These are phyloP conservation scores for Drosophila pseudoananassae DNA, from an alignment of 1,140 invertebrate genomes.

Conservation along the genomic window DNA sequence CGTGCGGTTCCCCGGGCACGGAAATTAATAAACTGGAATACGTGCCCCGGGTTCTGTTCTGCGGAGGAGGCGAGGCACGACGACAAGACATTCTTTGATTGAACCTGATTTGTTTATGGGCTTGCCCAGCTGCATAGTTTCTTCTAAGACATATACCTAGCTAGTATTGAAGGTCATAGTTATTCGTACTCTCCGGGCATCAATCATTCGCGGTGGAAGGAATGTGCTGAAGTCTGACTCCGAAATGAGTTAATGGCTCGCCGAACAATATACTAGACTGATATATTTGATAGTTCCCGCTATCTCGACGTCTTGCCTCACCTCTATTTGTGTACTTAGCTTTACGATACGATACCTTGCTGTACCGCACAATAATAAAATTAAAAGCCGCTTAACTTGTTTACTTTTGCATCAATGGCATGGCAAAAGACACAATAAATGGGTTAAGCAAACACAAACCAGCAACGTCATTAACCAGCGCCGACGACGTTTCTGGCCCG, in stretches of 20 bases:
- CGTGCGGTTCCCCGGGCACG: conserved; percentile 6
- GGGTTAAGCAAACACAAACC: conserved; percentile 51
- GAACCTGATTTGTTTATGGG: conserved; percentile 53
- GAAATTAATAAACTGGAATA: conserved; percentile 51
- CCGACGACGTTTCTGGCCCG: conserved; percentile 24
- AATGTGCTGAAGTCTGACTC: conserved; percentile 38
- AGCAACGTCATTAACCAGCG: conserved; percentile 46
- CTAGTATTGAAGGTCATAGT: conserved; percentile 40
- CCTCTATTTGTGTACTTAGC: conserved; percentile 45
- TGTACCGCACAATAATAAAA: conserved; percentile 42
- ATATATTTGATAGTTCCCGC: conserved; percentile 11
- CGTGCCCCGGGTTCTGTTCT: conserved; percentile 19
- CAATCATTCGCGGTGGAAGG: conserved; percentile 31
- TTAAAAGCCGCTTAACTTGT: conserved; percentile 64
- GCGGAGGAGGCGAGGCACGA: conserved; percentile 22
- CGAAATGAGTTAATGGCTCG: conserved; percentile 41
- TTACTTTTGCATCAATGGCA: conserved; percentile 61
- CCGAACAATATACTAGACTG: conserved; percentile 42
- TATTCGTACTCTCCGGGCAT: conserved; percentile 32
- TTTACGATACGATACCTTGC: conserved; percentile 28
- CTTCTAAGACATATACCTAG: conserved; percentile 2
- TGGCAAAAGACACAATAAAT: conserved; percentile 57
- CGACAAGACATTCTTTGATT: conserved; percentile 43
- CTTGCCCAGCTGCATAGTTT: conserved; percentile 34
- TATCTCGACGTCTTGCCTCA: conserved; percentile 25